A percentile compares a stretch with the other conserved stretches of the same genome.
These are phyloP conservation scores for Sebastes matsubarae DNA, from an alignment of 2,797 vertebrate genomes.

Conservation along the genomic window DNA sequence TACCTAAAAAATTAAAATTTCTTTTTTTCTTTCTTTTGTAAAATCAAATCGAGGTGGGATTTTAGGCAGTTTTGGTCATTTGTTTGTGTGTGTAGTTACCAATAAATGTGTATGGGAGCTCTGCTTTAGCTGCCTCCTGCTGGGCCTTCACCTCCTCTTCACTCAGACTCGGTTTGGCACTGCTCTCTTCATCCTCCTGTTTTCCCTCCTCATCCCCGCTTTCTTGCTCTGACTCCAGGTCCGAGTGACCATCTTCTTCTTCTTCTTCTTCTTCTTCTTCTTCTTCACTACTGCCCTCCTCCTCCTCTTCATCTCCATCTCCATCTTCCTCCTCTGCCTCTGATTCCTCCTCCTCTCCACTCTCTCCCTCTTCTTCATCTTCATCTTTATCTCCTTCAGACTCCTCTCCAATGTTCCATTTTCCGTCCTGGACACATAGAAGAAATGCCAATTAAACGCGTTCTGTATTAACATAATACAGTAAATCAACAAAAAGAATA, in stretches of 20 bases:
- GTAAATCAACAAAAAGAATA: background rate
- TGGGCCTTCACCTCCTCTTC: constrained; percentile 63
- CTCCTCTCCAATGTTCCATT: constrained; percentile 79
- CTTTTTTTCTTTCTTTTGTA: background rate
- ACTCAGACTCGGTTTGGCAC: constrained; percentile 5
- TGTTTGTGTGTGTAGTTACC: constrained; percentile 74
- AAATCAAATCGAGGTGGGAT: background rate
- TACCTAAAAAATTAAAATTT: background rate
- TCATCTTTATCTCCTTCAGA: constrained; percentile 26
- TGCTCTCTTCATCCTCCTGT: constrained; percentile 14
- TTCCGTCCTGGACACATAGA: constrained; percentile 85
- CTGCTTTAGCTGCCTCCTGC: constrained; percentile 78
- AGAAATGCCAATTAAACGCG: background rate
- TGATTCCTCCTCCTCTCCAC: constrained; percentile 17
- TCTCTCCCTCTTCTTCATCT: constrained; percentile 37
- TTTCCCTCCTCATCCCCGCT: constrained; percentile 70
- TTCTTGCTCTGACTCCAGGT: constrained; percentile 75
- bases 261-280: constrained; percentile 45
- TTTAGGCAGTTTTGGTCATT: background rate
- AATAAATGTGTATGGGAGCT: constrained; percentile 92
- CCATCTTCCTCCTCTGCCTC: constrained; percentile 29
- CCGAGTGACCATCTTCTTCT: constrained; percentile 64
- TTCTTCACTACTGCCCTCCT: constrained; percentile 46
- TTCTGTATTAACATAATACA: background rate
- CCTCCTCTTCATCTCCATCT: background rate